Evolutionary conservation across 1,140 invertebrate genomes (phyloP).

Genomic region (Ceratina calcarata): DNA sequence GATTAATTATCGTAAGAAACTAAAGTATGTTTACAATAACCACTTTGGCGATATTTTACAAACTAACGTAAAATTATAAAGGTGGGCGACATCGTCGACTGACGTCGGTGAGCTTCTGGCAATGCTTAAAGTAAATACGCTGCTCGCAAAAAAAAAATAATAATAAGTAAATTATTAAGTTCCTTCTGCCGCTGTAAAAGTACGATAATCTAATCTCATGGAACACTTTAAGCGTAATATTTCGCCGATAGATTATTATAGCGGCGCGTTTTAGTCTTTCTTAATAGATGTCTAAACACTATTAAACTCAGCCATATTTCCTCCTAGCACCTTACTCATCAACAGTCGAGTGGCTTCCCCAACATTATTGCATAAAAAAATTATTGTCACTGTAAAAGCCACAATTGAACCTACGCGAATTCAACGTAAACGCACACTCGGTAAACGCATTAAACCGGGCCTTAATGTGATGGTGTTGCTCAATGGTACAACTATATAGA

Average conservation of each 20-base stretch:
- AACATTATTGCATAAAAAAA: slow-evolving; percentile 62
- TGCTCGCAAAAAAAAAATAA: slow-evolving; percentile 32
- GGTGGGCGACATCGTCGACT: slow-evolving; percentile 50
- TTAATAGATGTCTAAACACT: slow-evolving; percentile 31
- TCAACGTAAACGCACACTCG: slow-evolving; percentile 47
- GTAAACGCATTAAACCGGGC: slow-evolving; percentile 36
- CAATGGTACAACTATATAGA: slow-evolving; percentile 41
- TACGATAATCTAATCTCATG: slow-evolving; percentile 59
- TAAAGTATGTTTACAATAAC: slow-evolving; percentile 61
- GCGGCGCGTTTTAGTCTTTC: slow-evolving; percentile 41
- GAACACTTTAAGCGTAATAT: slow-evolving; percentile 64
- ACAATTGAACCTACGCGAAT: slow-evolving; percentile 56
- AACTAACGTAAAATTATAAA: slow-evolving; percentile 65
- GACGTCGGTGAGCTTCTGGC: slow-evolving; percentile 41
- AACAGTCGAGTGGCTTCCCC: slow-evolving; percentile 37
- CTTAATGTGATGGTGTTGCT: slow-evolving; percentile 43
- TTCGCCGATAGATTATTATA: slow-evolving; percentile 51
- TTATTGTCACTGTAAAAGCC: slow-evolving; percentile 66
- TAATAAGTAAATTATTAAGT: slow-evolving; percentile 56
- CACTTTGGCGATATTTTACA: slow-evolving; percentile 48
- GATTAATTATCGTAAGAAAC: slow-evolving; percentile 49
- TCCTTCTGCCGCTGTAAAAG: slow-evolving; percentile 42
- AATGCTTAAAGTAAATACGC: slow-evolving; percentile 42
- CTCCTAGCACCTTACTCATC: background rate
- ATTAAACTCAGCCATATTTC: slow-evolving; percentile 38